Evolutionary conservation across 2,113 vertebrate genomes (phyloP).

Genomic region (Myotis lucifugus): DNA sequence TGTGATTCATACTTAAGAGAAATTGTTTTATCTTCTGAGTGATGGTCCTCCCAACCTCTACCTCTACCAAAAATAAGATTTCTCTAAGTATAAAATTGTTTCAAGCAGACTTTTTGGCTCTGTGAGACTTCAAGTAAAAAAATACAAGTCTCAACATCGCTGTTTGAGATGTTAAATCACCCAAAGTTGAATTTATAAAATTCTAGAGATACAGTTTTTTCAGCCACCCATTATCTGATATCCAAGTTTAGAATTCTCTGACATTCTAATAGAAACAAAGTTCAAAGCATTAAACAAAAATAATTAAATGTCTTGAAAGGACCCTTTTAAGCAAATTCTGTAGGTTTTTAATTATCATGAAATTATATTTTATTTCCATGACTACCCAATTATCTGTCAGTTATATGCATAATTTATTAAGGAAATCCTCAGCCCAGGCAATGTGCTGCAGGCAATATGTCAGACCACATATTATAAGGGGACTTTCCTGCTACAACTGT

Average conservation of each 20-base stretch:
- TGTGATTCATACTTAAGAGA: constrained; percentile 52
- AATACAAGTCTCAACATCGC: not conserved
- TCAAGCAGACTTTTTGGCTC: constrained; percentile 65
- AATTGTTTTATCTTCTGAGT: constrained; percentile 59
- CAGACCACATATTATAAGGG: not conserved
- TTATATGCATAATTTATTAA: not conserved
- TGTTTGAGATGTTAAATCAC: constrained; percentile 49
- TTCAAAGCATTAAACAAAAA: not conserved
- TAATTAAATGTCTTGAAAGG: not conserved
- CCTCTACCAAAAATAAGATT: constrained; percentile 62
- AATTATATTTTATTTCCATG: constrained; percentile 39
- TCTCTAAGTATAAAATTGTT: constrained; percentile 60
- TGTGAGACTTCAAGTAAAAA: constrained; percentile 38
- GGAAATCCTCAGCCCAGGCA: not conserved
- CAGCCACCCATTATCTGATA: not conserved
- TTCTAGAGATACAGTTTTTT: constrained; percentile 23
- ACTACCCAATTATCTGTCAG: not conserved
- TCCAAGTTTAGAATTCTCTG: not conserved
- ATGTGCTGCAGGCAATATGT: not conserved
- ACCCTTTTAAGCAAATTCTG: not conserved
- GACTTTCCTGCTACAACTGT: not conserved
- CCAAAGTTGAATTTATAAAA: constrained; percentile 36
- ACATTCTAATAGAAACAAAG: constrained; percentile 9
- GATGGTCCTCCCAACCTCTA: constrained; percentile 34
- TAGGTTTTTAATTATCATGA: not conserved